Evolutionary conservation across 2,888 invertebrate genomes (phyloP), one percentile per base, ranked within the genome.

Genomic region (Heliconius charithonia): DNA sequence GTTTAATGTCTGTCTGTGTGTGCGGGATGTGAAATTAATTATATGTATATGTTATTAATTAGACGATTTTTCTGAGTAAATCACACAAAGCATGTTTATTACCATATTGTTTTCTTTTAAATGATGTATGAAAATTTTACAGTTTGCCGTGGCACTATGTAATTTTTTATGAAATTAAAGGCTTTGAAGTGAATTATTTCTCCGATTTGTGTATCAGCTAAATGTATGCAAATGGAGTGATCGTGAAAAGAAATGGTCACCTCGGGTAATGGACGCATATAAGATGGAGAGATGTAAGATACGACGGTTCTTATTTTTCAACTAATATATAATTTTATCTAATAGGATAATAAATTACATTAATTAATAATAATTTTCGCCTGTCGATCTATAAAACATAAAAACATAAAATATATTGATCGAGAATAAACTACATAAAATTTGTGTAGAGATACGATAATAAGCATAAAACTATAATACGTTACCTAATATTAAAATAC

Each of bases 1-100:
- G 19, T 70, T 27, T 67, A 67, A 67, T 56, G 71, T 71, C 22
- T 56, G 71, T 29, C n/a, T 56, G 51, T 56, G 12, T 10, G 71
- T 71, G 27, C 4, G 25, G 69, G 25, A 69, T 69, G 69, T 63
- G 62, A 13, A n/a, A 13, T 63, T 63, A 2, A 16, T 25, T 63
- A 12, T 63, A 27, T 27, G 2, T 63, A 4, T 27, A 27, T 63
- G 13, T 62, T 4, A 62, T 12, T 62, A 10, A 62, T 62, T 62
- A 32, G 32, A 32, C 32, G 3, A 62, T 45, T 45, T 45, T 16
- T 45, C 45, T 16, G 19, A 6, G 19, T 19, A 19, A 19, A 4
- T 51, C 19, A 16, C 19, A 51, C 2, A 51, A 19, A 51, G 7
- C 6, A 51, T 51, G 51, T 19, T n/a, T 10, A 59, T n/a, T 59